Base-by-base conservation (phyloP, 2,113 vertebrate genomes). In the Siphamia tubifer region DNA sequence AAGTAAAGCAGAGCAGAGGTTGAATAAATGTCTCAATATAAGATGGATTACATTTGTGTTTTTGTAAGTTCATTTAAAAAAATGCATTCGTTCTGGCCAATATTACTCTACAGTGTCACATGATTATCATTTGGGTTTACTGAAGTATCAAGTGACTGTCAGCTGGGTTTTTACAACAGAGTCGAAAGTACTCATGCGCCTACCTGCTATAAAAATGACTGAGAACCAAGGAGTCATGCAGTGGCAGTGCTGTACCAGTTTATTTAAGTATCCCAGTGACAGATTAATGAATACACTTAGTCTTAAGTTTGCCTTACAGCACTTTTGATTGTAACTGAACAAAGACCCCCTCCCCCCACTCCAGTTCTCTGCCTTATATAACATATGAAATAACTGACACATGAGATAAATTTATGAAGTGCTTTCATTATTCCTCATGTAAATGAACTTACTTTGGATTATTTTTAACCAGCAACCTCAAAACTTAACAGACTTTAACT, bases 101-200 rank as follows among this genome's bases (percentile, higher is more conserved):
- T 21, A 2, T 6, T 40, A 8, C 28, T 49, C 12, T 31, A 25
- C 5, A 13, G 20, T 23, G n/a, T 57, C 34, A 48, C 43, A 40
- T 53, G 54, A 74, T 55, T 39, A 40, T 74, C 60, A 80, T 35
- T 25, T 72, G 53, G 63, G 20, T 27, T 74, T 39, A 62, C 7
- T 4, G 6, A 8, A 3, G 4, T 8, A 55, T 81, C 61, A 68
- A 67, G 40, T 81, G 61, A 81, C 66, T 75, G 15, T 75, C 56
- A 68, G 45, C 43, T 54, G 66, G 20, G 12, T 35, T 75, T 55
- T 64, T 57, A 57, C 10, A 9, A 42, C 1, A 11, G 27, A 36
- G 10, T 45, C 24, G 31, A 11, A 16, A 4, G 6, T 13, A 35
- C 9, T 11, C n/a, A 38, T 9, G 13, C 23, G 8, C 4, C 25